Base-by-base conservation (phyloP, 1,140 invertebrate genomes). In the Tetramorium alpestre region DNA sequence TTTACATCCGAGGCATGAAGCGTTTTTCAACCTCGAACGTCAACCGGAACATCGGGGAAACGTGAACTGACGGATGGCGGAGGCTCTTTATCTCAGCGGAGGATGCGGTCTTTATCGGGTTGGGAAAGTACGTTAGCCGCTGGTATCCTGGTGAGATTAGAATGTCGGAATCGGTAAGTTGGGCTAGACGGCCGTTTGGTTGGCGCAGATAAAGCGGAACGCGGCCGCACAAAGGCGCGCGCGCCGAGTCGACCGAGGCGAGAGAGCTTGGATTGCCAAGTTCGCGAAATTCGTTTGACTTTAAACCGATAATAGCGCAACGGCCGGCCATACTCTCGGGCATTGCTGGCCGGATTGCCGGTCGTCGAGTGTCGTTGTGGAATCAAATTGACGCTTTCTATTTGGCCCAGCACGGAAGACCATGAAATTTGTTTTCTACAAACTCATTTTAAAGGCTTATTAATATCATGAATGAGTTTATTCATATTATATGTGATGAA, bases 121-220 rank as follows among this genome's bases (percentile, higher is more conserved):
- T 56, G 89, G 75, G 70, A 91, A 91, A 85, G 85, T 91, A 90
- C 85, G 84, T 90, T 91, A 91, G 76, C 89, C 87, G 70, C 58
- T 81, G 70, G 85, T 91, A 91, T 91, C 85, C 88, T 73, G 80
- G 73, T 18, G 62, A 91, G 90, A 91, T 91, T 91, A 91, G 88
- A 88, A 91, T 85, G 90, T 91, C 88, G 85, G 87, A 88, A 91
- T 91, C 56, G 80, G 80, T 88, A 91, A 91, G 87, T 91, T 89
- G 65, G 90, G 73, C 80, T 86, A 89, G 80, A 65, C 67, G 44
- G 81, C 76, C 89, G 86, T 89, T 91, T 89, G 78, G 89, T 58
- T 47, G 38, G 38, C 16, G 64, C 87, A 91, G 90, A 91, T 91
- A 91, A 91, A 91, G 89, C 82, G 89, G 76, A 90, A 90, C 89